A percentile compares a stretch with the other conserved stretches of the same genome.
Conservation (phyloP, 2,797 vertebrate species). For the Zonotrichia albicollis region DNA sequence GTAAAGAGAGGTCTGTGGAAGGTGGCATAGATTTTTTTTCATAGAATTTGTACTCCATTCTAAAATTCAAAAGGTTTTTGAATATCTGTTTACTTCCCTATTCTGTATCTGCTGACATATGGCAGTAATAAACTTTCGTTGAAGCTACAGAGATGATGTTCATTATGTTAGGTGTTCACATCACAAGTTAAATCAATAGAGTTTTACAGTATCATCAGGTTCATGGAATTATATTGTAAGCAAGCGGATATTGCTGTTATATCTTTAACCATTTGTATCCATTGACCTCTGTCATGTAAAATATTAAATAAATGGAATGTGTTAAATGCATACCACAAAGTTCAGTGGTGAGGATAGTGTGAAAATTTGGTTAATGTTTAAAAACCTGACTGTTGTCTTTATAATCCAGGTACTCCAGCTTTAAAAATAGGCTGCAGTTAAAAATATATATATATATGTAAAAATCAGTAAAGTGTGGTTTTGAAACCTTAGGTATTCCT, state of each 20-base stretch:
- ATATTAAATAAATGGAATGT: constrained; percentile 3
- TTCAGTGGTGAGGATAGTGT: neutral
- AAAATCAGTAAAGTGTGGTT: neutral
- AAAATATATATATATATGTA: too few relatives aligned
- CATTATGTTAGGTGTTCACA: neutral
- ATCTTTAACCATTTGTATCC: neutral
- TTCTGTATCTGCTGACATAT: neutral
- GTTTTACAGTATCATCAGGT: neutral
- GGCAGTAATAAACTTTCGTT: neutral
- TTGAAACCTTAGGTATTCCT: neutral
- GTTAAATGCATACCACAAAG: constrained; percentile 32
- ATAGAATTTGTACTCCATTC: neutral
- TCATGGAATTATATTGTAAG: neutral
- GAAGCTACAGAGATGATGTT: neutral
- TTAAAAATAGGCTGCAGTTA: neutral
- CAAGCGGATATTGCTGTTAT: neutral
- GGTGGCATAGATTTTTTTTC: neutral
- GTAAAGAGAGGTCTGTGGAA: neutral
- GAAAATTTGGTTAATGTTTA: constrained; percentile 43
- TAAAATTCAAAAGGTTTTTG: neutral
- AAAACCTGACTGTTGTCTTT: neutral
- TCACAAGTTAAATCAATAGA: neutral
- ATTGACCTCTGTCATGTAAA: neutral
- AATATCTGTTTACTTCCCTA: neutral
- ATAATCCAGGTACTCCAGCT: neutral